phyloP scores from a whole-genome alignment of 2,113 vertebrate genomes.

The Oncorhynchus masou region DNA sequence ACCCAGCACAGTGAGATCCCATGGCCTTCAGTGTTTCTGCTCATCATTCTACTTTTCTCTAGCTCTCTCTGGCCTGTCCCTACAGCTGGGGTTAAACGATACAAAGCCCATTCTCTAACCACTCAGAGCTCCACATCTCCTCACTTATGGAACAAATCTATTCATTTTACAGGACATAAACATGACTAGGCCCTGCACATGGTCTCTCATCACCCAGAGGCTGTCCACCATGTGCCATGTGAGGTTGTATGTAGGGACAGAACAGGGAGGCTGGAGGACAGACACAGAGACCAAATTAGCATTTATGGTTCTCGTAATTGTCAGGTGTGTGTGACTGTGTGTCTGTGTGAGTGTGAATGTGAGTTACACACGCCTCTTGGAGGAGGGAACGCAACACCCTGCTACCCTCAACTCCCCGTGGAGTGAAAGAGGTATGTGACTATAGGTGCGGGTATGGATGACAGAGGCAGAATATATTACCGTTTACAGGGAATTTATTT shows the following conservation, averaged over 20 bases:
- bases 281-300: conserved; percentile 53
- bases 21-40: neutral
- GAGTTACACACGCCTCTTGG: too few relatives aligned
- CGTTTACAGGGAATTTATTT: too few relatives aligned
- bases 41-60: neutral
- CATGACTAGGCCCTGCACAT: neutral
- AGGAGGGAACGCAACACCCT: too few relatives aligned
- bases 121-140: neutral
- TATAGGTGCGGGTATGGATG: too few relatives aligned
- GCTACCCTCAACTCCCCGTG: too few relatives aligned
- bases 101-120: too few relatives aligned
- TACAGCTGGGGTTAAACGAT: too few relatives aligned
- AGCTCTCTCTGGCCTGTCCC: neutral
- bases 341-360: neutral
- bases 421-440: too few relatives aligned
- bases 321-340: conserved; percentile 37
- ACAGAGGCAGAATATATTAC: too few relatives aligned
- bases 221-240: neutral
- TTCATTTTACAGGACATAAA: neutral
- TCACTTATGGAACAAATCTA: neutral
- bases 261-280: conserved; percentile 42
- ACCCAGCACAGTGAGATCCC: neutral
- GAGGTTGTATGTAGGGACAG: neutral
- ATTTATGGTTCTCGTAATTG: conserved; percentile 59
- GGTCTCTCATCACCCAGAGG: neutral